These are phyloP conservation scores for Dryobotodes eremita DNA, from an alignment of 2,888 invertebrate species.

Conservation along the genomic window DNA sequence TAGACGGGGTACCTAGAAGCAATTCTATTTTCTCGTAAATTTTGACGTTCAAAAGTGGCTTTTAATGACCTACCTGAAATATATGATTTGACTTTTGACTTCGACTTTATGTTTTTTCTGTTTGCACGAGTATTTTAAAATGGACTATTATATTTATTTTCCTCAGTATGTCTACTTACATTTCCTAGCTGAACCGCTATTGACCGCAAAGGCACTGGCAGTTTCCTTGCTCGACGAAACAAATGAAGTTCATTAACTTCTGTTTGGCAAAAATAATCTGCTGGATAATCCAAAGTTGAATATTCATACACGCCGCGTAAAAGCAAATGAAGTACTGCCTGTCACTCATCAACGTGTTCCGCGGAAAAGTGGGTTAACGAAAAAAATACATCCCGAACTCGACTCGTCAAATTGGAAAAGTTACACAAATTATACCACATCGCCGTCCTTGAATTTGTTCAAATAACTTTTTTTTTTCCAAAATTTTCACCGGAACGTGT, in stretches of 20 bases:
- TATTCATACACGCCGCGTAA: constrained; percentile 22
- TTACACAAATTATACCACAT: constrained; percentile 61
- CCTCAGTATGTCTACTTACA: too few relatives aligned
- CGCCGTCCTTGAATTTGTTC: constrained; percentile 51
- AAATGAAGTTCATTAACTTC: neutral
- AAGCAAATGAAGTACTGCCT: constrained; percentile 39
- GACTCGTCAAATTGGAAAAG: constrained; percentile 66
- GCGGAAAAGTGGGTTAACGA: constrained; percentile 46
- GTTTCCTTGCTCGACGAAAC: neutral
- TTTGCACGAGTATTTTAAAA: neutral
- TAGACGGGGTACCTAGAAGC: too few relatives aligned
- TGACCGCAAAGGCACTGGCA: neutral
- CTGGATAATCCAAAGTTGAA: neutral
- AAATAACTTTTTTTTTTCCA: constrained; percentile 48
- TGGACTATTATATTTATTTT: neutral
- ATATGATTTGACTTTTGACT: too few relatives aligned
- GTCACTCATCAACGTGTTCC: constrained; percentile 30
- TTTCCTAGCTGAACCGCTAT: neutral
- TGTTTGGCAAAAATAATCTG: constrained; percentile 10
- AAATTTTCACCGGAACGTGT: constrained; percentile 43
- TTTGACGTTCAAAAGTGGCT: too few relatives aligned
- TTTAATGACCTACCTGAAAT: too few relatives aligned
- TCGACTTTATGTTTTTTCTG: neutral
- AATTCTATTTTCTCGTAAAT: too few relatives aligned
- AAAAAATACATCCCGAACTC: constrained; percentile 56